Evolutionary conservation across 2,888 invertebrate species (phyloP), one percentile per base, ranked within the genome.

Genomic region (Petrolisthes cinctipes): DNA sequence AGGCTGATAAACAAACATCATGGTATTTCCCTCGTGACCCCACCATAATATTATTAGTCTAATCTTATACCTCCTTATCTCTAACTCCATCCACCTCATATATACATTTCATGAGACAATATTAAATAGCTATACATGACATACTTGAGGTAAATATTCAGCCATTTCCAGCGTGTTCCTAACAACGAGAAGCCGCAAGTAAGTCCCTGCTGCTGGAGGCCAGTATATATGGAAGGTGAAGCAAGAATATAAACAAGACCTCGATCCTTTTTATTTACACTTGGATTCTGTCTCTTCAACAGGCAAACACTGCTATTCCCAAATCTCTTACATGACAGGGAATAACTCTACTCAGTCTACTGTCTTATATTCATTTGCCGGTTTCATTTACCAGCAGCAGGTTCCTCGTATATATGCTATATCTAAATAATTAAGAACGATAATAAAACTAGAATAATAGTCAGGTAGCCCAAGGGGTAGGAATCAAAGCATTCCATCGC

Each of bases 101-200:
- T 17, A 61, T 17, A 9, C 66, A 61, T 4, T 4, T 14, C 66
- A 61, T 61, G 66, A 9, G 17, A 61, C 3, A 7, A 6, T n/a
- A 37, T 37, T 2, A 37, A 37, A 37, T 37, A 37, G 1, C 37
- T 2, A 37, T 37, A 37, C 37, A 37, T 37, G 37, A 7, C 71
- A n/a, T 71, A 71, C 71, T n/a, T 71, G 71, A 6, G 71, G 71
- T n/a, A 71, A n/a, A 71, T 71, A 71, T 71, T n/a, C 71, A 71
- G 71, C 71, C 71, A 71, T 71, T 71, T 71, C 71, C 14, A n/a
- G 14, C 14, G 20, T 14, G 20, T 7, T n/a, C 6, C 71, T 7
- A n/a, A n/a, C 71, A 71, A 20, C 71, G 37, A 37, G 37, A 37
- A 37, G 37, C 37, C 37, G 37, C 37, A 37, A 37, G 37, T 37